These are phyloP conservation scores for Anthophora plumipes DNA, from an alignment of 2,888 invertebrate genomes.

Conservation along the genomic window DNA sequence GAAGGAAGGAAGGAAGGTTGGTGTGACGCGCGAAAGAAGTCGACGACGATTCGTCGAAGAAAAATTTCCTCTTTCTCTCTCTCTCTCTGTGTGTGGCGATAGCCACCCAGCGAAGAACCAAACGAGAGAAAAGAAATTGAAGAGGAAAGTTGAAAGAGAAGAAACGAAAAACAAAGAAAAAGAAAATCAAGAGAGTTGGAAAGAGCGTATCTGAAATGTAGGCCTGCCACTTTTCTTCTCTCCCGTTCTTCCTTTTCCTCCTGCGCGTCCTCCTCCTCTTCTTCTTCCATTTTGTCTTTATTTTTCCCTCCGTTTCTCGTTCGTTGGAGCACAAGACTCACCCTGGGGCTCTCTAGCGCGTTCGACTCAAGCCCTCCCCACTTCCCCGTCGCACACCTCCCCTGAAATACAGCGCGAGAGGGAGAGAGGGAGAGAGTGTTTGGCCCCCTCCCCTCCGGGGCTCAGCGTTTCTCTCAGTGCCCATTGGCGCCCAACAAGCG, in stretches of 20 bases:
- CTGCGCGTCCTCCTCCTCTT: constrained; percentile 37
- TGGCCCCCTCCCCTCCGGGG: constrained; percentile 8
- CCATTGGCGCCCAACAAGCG: constrained; percentile 77
- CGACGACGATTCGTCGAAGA: constrained; percentile 3
- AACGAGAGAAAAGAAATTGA: not conserved
- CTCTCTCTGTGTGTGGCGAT: no score
- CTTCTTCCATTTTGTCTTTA: constrained; percentile 33
- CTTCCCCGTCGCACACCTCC: not conserved
- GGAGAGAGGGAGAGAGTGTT: not conserved
- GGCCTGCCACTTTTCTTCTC: constrained; percentile 67
- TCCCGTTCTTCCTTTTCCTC: constrained; percentile 24
- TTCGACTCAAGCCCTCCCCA: constrained; percentile 19
- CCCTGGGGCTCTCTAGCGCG: constrained; percentile 50
- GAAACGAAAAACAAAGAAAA: not conserved
- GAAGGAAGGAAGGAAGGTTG: not conserved
- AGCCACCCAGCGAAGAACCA: constrained; percentile 5
- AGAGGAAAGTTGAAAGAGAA: not conserved
- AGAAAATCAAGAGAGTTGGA: constrained; percentile 51
- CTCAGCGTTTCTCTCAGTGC: constrained; percentile 54
- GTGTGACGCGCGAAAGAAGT: constrained; percentile 21
- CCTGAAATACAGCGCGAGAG: not conserved
- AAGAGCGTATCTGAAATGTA: constrained; percentile 70
- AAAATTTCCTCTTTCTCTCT: not conserved
- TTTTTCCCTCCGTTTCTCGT: constrained; percentile 57
- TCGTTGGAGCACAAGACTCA: constrained; percentile 45